phyloP scores from a whole-genome alignment of 2,888 invertebrate genomes.

The Apamea epomidion region DNA sequence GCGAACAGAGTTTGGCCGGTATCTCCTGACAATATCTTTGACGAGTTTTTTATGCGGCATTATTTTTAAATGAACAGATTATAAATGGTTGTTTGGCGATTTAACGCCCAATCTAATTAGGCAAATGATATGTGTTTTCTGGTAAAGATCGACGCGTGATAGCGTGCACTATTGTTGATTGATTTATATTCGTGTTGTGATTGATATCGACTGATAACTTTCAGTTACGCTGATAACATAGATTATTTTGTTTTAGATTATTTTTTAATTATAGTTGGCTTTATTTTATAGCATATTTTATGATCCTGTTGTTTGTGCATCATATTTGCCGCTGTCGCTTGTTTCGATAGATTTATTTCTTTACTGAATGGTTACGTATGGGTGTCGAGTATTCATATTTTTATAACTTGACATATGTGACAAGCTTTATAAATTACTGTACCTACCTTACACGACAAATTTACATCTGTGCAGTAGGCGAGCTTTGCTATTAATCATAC shows the following conservation, averaged over 20 bases:
- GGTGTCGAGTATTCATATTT: not conserved
- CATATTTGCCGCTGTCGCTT: slow-evolving; percentile 2
- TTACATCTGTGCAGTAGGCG: not conserved
- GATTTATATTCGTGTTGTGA: slow-evolving; percentile 76
- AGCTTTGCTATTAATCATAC: not conserved
- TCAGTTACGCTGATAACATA: slow-evolving; percentile 45
- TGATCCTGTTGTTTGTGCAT: slow-evolving; percentile 18
- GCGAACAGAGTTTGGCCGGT: slow-evolving; percentile 86
- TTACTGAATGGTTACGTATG: not conserved
- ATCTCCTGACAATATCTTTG: slow-evolving; percentile 90
- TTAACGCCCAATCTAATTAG: slow-evolving; percentile 91
- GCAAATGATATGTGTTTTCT: slow-evolving; percentile 90
- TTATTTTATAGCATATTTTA: slow-evolving; percentile 37
- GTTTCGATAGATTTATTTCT: slow-evolving; percentile 21
- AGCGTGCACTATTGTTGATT: slow-evolving; percentile 82
- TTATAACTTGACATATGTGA: not conserved
- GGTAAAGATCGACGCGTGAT: slow-evolving; percentile 77
- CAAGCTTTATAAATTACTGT: slow-evolving; percentile 4
- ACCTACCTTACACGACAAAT: not conserved
- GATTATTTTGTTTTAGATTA: slow-evolving; percentile 40
- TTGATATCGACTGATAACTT: slow-evolving; percentile 56
- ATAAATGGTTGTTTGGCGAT: slow-evolving; percentile 90
- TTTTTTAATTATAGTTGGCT: slow-evolving; percentile 50
- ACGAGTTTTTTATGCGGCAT: slow-evolving; percentile 89
- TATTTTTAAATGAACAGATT: slow-evolving; percentile 90